These are phyloP conservation scores for Tetragnatha montana DNA, from an alignment of 2,888 invertebrate species.

Conservation along the genomic window DNA sequence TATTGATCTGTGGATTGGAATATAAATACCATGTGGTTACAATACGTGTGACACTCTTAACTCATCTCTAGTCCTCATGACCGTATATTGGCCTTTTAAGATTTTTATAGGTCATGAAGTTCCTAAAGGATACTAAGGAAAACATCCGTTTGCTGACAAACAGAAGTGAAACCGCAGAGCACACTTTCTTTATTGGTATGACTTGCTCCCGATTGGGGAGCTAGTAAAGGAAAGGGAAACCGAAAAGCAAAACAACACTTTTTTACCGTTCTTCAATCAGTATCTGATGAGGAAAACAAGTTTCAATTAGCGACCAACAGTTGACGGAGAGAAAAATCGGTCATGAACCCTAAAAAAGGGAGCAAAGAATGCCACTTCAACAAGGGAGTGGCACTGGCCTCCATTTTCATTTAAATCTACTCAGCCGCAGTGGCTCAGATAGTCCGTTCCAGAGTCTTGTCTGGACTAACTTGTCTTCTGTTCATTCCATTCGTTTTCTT, in stretches of 20 bases:
- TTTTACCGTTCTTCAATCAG: conserved; percentile 46
- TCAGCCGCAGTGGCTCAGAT: background rate
- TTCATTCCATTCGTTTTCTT: background rate
- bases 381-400: conserved; percentile 55
- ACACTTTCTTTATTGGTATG: conserved; percentile 5
- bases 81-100: too few species aligned
- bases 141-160: too few species aligned
- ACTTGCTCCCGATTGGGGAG: conserved; percentile 2
- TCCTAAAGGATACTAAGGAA: too few species aligned
- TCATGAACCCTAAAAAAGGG: conserved; percentile 60
- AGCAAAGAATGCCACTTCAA: conserved; percentile 54
- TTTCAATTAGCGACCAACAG: conserved; percentile 64
- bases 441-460: background rate
- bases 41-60: too few species aligned
- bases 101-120: too few species aligned
- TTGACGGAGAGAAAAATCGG: conserved; percentile 63
- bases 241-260: conserved; percentile 17
- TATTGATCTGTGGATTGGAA: too few species aligned
- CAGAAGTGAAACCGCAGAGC: too few species aligned
- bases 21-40: too few species aligned
- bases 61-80: too few species aligned
- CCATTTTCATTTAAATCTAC: conserved; percentile 60
- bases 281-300: conserved; percentile 63
- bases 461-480: conserved; percentile 1
- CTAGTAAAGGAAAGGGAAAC: background rate